Percentiles rank a stretch among this genome's conserved stretches.
Evolutionary conservation across 2,797 vertebrate genomes (phyloP).

Genomic region (Limosa lapponica): DNA sequence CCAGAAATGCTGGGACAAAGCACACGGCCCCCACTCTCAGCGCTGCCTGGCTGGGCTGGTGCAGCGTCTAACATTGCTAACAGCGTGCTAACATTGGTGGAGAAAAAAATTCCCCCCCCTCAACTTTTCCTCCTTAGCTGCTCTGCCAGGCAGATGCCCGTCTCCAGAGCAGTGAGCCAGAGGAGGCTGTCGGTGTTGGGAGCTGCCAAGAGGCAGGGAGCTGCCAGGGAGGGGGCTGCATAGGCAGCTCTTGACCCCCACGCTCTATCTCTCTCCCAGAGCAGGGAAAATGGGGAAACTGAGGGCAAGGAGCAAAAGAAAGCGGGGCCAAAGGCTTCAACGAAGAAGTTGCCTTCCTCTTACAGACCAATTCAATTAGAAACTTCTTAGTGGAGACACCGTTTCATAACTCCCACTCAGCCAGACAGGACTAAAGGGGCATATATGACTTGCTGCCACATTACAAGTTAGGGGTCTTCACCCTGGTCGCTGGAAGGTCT

Average conservation of each 20-base stretch:
- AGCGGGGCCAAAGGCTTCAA: not conserved
- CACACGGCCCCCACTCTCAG: too few relatives aligned
- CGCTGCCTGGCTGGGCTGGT: not conserved
- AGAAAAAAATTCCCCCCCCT: not conserved
- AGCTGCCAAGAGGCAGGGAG: not conserved
- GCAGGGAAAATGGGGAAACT: not conserved
- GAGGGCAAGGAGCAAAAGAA: constrained; percentile 2
- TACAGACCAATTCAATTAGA: not conserved
- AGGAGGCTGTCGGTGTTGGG: not conserved
- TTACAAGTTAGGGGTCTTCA: not conserved
- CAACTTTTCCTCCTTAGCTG: not conserved
- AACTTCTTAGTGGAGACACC: not conserved
- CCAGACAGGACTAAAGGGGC: not conserved
- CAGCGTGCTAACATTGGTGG: accelerated
- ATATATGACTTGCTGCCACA: not conserved
- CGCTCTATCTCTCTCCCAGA: not conserved
- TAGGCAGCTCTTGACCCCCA: not conserved
- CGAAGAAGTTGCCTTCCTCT: not conserved
- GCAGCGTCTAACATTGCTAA: too few relatives aligned
- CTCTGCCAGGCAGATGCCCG: not conserved
- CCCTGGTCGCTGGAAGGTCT: not conserved
- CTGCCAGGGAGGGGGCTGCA: not conserved
- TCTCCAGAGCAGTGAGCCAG: not conserved
- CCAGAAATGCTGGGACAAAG: not conserved
- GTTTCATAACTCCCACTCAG: not conserved